These are phyloP conservation scores for Otolemur crassicaudatus DNA, from an alignment of 2,797 vertebrate species.

Conservation along the genomic window DNA sequence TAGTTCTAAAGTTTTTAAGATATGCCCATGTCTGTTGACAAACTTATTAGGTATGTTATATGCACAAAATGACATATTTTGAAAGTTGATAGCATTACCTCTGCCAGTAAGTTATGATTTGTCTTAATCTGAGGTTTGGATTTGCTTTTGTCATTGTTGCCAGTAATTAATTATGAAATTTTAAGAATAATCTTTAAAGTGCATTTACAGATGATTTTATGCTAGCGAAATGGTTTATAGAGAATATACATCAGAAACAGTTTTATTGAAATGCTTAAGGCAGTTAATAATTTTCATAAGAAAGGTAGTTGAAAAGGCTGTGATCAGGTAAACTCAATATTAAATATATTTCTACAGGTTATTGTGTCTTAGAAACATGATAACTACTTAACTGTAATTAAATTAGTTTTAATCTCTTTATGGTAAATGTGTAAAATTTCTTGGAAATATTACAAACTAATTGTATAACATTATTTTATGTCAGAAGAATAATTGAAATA, in stretches of 20 bases:
- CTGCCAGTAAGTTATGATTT: neutral
- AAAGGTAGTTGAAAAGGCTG: constrained; percentile 68
- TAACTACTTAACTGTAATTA: constrained; percentile 84
- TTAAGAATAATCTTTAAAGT: constrained; percentile 15
- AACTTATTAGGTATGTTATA: neutral
- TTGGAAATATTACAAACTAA: constrained; percentile 87
- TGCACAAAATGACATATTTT: constrained; percentile 25
- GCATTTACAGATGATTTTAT: neutral
- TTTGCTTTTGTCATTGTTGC: constrained; percentile 47
- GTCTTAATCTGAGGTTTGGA: constrained; percentile 36
- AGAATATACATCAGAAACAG: constrained; percentile 54
- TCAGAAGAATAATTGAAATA: constrained; percentile 90
- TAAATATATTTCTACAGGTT: constrained; percentile 78
- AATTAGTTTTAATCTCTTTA: constrained; percentile 86
- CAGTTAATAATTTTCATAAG: constrained; percentile 61
- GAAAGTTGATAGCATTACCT: constrained; percentile 6
- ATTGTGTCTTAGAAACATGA: constrained; percentile 79
- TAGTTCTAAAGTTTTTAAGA: constrained; percentile 24
- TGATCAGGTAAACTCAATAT: constrained; percentile 59
- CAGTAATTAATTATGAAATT: neutral
- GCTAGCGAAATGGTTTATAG: neutral
- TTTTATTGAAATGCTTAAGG: constrained; percentile 62
- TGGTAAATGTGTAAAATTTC: constrained; percentile 88
- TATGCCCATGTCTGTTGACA: neutral
- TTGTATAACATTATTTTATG: constrained; percentile 87